These are phyloP conservation scores for Paramormyrops kingsleyae DNA, from an alignment of 2,113 vertebrate species.

Conservation along the genomic window DNA sequence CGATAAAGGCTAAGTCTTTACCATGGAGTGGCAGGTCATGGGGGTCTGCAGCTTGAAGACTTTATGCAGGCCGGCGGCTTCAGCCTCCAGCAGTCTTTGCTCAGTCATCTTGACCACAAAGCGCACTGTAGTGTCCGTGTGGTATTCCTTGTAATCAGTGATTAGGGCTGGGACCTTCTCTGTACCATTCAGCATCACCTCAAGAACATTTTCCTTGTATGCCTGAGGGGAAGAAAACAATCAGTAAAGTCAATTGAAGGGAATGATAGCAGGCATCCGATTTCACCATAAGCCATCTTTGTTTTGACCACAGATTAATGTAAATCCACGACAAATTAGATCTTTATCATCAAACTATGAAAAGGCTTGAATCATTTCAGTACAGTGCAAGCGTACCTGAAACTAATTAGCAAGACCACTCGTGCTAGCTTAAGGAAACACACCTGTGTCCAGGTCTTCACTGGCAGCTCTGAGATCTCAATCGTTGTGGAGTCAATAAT, in stretches of 20 bases:
- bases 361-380: neutral
- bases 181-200: slow-evolving; percentile 87
- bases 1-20: slow-evolving; percentile 36
- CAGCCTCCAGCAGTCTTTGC: slow-evolving; percentile 74
- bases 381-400: neutral
- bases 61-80: slow-evolving; percentile 84
- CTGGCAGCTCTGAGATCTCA: slow-evolving; percentile 94
- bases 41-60: slow-evolving; percentile 89
- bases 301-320: neutral
- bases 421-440: neutral
- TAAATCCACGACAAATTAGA: neutral
- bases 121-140: slow-evolving; percentile 90
- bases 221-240: slow-evolving; percentile 49
- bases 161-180: slow-evolving; percentile 88
- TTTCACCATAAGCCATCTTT: neutral
- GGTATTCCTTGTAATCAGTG: slow-evolving; percentile 91
- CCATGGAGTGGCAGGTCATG: slow-evolving; percentile 94
- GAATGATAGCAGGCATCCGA: neutral
- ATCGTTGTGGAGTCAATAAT: slow-evolving; percentile 88
- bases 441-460: slow-evolving; percentile 94
- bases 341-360: neutral
- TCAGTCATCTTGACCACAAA: slow-evolving; percentile 86
- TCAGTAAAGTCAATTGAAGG: neutral
- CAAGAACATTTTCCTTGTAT: slow-evolving; percentile 93
- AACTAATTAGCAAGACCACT: neutral